These are phyloP conservation scores for Zoroaster sp. DNA, from an alignment of 53 echinoderm and acorn worm genomes.

Conservation along the genomic window DNA sequence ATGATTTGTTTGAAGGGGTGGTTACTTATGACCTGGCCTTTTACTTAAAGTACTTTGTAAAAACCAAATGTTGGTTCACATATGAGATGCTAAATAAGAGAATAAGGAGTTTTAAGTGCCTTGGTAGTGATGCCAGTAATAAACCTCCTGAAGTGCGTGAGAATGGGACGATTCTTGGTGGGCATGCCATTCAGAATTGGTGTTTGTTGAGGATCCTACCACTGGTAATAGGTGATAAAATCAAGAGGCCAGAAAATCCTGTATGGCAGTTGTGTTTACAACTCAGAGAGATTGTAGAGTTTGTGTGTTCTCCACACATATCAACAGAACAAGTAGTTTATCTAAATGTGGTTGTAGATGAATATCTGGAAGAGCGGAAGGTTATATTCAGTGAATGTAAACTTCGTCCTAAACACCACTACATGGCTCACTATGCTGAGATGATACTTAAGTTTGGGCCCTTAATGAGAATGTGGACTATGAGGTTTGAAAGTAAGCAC, in stretches of 20 bases:
- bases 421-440: slow-evolving; percentile 49
- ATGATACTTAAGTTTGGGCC: slow-evolving; percentile 61
- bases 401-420: slow-evolving; percentile 72
- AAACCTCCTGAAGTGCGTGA: slow-evolving; percentile 6
- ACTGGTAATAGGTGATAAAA: slow-evolving; percentile 40
- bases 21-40: slow-evolving; percentile 69
- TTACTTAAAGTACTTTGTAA: slow-evolving; percentile 60
- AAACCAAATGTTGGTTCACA: slow-evolving; percentile 58
- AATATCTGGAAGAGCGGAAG: slow-evolving; percentile 67
- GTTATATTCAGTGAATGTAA: slow-evolving; percentile 16
- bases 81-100: slow-evolving; percentile 45
- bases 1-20: slow-evolving; percentile 74
- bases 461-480: slow-evolving; percentile 56
- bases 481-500: slow-evolving; percentile 62
- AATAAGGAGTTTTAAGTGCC: slow-evolving; percentile 55
- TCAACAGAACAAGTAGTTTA: slow-evolving; percentile 37
- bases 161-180: slow-evolving; percentile 51
- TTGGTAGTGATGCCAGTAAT: slow-evolving; percentile 47
- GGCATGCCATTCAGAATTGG: slow-evolving; percentile 74
- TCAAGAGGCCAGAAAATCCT: slow-evolving; percentile 53
- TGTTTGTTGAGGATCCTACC: slow-evolving; percentile 61
- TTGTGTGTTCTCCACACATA: slow-evolving; percentile 55
- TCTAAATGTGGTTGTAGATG: slow-evolving; percentile 59
- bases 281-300: slow-evolving; percentile 64
- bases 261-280: slow-evolving; percentile 65